Conservation (phyloP, 2,797 vertebrate species). For the Melanotaenia parkinsoni region DNA sequence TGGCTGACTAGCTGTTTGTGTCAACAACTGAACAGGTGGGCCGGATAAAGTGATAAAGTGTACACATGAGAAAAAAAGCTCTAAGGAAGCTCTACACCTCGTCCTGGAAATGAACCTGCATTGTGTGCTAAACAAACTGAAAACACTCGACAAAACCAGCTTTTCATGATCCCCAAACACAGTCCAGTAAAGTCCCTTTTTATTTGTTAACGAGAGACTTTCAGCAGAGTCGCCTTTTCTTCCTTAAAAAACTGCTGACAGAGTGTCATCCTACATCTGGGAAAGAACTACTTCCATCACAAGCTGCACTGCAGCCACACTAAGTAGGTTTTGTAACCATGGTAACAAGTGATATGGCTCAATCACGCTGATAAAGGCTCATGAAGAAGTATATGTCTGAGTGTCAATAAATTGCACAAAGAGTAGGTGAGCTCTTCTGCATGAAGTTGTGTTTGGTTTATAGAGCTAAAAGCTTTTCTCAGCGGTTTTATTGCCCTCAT, state of each 20-base stretch:
- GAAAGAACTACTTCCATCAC: constrained; percentile 21
- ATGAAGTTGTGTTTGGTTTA: constrained; percentile 46
- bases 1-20: too few species aligned
- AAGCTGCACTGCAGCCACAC: constrained; percentile 31
- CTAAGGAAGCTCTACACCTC: too few species aligned
- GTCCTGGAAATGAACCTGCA: not conserved
- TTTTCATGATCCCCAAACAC: constrained; percentile 9
- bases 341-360: constrained; percentile 33
- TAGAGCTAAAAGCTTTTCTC: constrained; percentile 27
- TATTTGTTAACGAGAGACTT: constrained; percentile 17
- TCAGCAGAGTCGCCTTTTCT: constrained; percentile 8
- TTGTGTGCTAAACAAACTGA: not conserved
- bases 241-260: constrained; percentile 9
- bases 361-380: constrained; percentile 32
- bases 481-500: constrained; percentile 23
- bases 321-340: constrained; percentile 16
- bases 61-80: too few species aligned
- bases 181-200: constrained; percentile 1
- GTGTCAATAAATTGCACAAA: constrained; percentile 42
- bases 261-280: constrained; percentile 19
- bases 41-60: too few species aligned
- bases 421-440: constrained; percentile 25
- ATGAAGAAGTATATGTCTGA: constrained; percentile 13
- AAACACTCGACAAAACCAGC: not conserved
- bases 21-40: too few species aligned